Percentiles rank a stretch among this genome's conserved stretches.
phyloP scores from a whole-genome alignment of 2,888 invertebrate genomes.

The Drosophila anomelani region DNA sequence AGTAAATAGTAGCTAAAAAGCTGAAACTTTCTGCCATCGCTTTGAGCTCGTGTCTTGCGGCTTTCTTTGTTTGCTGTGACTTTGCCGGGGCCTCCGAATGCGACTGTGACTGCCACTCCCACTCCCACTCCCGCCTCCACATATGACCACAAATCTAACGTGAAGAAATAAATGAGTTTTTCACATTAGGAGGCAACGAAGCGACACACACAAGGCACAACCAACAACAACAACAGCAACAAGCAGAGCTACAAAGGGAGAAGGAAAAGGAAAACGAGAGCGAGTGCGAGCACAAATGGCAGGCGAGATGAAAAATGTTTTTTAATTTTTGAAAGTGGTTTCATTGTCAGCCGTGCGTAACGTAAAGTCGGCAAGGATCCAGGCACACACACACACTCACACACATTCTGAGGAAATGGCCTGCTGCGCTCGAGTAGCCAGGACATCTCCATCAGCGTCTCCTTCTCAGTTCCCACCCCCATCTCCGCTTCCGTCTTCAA shows the following conservation, averaged over 20 bases:
- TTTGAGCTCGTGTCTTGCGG: slow-evolving; percentile 15
- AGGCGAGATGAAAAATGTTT: slow-evolving; percentile 82
- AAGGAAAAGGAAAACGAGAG: slow-evolving; percentile 46
- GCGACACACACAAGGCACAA: slow-evolving; percentile 62
- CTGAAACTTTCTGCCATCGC: slow-evolving; percentile 24
- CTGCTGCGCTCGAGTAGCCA: slow-evolving; percentile 74
- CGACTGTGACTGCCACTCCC: no score
- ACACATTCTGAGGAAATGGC: slow-evolving; percentile 62
- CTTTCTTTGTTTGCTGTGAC: slow-evolving; percentile 25
- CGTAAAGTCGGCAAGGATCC: slow-evolving; percentile 72
- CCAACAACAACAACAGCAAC: slow-evolving; percentile 25
- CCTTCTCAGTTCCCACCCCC: not conserved
- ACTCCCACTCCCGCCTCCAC: slow-evolving; percentile 21
- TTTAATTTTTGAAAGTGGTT: slow-evolving; percentile 84
- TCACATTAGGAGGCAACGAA: slow-evolving; percentile 77
- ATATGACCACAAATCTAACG: slow-evolving; percentile 77
- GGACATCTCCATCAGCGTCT: slow-evolving; percentile 35
- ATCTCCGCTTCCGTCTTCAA: slow-evolving; percentile 11
- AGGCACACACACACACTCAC: slow-evolving; percentile 29
- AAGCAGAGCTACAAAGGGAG: slow-evolving; percentile 50
- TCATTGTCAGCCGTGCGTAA: slow-evolving; percentile 83
- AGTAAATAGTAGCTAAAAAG: slow-evolving; percentile 56
- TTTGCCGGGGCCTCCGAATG: not conserved
- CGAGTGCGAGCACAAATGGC: slow-evolving; percentile 65
- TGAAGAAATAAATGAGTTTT: slow-evolving; percentile 78